Conservation (phyloP, 2,888 invertebrate species). For the Lordiphosa fenestrarum region DNA sequence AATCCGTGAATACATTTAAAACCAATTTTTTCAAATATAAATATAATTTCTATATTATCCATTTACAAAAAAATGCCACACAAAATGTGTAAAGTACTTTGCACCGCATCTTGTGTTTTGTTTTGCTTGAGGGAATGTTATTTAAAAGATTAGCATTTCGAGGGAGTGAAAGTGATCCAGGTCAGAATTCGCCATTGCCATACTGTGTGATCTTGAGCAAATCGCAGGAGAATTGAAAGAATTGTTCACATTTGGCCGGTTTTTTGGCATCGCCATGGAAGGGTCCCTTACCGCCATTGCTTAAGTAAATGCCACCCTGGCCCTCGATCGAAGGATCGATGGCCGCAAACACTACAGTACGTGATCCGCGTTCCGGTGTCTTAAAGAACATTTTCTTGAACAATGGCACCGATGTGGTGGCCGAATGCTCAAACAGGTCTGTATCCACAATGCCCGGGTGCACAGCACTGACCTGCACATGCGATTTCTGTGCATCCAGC, state of each 20-base stretch:
- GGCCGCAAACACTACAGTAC: slow-evolving; percentile 88
- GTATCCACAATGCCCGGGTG: slow-evolving; percentile 95
- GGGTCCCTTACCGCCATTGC: slow-evolving; percentile 86
- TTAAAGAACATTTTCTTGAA: slow-evolving; percentile 86
- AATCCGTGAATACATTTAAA: neutral
- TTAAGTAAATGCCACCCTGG: slow-evolving; percentile 90
- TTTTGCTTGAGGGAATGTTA: slow-evolving; percentile 13
- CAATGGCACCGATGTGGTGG: slow-evolving; percentile 84
- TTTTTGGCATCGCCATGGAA: slow-evolving; percentile 83
- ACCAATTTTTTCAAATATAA: neutral
- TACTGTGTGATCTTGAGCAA: slow-evolving; percentile 82
- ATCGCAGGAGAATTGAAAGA: slow-evolving; percentile 86
- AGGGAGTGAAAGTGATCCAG: neutral
- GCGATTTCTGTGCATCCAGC: slow-evolving; percentile 81
- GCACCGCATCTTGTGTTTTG: slow-evolving; percentile 35
- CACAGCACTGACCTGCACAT: slow-evolving; percentile 86
- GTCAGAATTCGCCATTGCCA: slow-evolving; percentile 71
- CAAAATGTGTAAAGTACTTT: slow-evolving; percentile 31
- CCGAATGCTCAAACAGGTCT: slow-evolving; percentile 88
- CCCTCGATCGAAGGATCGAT: slow-evolving; percentile 87
- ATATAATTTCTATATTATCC: no score
- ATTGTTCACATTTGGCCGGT: slow-evolving; percentile 83
- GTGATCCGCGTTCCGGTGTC: slow-evolving; percentile 90
- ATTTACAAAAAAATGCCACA: neutral
- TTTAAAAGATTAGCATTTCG: slow-evolving; percentile 21